Evolutionary conservation across 2,888 invertebrate genomes (phyloP).

Genomic region (Cryptus viduatorius): DNA sequence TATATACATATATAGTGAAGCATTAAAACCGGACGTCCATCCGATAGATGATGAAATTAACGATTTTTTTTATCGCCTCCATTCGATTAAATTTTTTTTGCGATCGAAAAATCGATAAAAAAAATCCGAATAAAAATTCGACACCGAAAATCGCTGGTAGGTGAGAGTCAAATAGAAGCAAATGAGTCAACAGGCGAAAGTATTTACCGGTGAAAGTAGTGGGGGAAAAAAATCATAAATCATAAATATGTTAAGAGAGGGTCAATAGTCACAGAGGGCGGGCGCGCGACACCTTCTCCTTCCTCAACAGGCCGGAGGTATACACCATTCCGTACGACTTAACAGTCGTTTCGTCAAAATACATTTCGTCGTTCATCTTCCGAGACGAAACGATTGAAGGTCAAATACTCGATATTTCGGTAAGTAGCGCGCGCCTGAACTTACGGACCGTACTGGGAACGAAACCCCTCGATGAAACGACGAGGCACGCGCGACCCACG

Average conservation of each 20-base stretch:
- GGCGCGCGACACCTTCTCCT: conserved; percentile 59
- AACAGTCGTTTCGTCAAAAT: conserved; percentile 48
- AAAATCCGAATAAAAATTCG: not conserved
- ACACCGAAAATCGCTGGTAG: not conserved
- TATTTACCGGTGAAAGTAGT: not conserved
- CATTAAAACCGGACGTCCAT: not conserved
- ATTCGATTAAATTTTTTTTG: no score
- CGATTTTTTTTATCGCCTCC: conserved; percentile 22
- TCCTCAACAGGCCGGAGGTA: not conserved
- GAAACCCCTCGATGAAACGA: conserved; percentile 43
- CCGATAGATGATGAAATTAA: not conserved
- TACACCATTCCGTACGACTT: conserved; percentile 47
- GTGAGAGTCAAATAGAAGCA: conserved; percentile 35
- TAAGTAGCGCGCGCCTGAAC: conserved; percentile 45
- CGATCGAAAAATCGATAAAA: no score
- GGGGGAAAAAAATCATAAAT: conserved; percentile 48
- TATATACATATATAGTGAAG: not conserved
- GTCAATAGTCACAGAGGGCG: conserved; percentile 47
- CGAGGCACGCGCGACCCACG: conserved; percentile 67
- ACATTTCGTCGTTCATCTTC: conserved; percentile 21
- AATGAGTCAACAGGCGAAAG: conserved; percentile 51
- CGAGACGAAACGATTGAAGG: conserved; percentile 40
- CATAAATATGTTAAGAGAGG: conserved; percentile 47
- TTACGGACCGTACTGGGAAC: conserved; percentile 32
- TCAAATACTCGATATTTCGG: conserved; percentile 61